Evolutionary conservation across 1,140 invertebrate species (phyloP).

Genomic region (Coelopa frigida): DNA sequence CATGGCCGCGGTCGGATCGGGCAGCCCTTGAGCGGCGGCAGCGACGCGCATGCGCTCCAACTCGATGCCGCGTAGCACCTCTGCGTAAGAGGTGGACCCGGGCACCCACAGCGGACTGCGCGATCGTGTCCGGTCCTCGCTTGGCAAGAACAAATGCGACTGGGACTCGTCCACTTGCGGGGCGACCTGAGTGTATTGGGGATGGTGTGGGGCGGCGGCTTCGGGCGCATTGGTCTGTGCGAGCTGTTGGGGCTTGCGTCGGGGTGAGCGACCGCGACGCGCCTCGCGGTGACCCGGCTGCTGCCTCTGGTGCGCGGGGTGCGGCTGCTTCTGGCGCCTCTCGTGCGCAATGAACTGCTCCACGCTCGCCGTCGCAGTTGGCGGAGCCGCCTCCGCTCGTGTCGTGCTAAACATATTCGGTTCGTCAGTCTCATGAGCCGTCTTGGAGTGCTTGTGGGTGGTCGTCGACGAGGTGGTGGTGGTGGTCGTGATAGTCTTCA

Average conservation of each 20-base stretch:
- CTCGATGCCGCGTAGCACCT: slow-evolving; percentile 60
- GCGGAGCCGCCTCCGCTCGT: not conserved
- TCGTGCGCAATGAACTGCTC: not conserved
- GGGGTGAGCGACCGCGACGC: slow-evolving; percentile 33
- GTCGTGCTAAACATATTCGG: slow-evolving; percentile 1
- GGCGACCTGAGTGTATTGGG: not conserved
- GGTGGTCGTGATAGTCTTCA: slow-evolving; percentile 5
- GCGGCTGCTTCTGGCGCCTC: slow-evolving; percentile 4
- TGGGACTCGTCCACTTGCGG: not conserved
- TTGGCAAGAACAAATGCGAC: slow-evolving; percentile 24
- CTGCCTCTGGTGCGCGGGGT: slow-evolving; percentile 4
- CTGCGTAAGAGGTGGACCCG: slow-evolving; percentile 67
- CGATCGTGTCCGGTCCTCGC: slow-evolving; percentile 49
- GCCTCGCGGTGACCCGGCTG: slow-evolving; percentile 22
- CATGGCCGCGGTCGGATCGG: not conserved
- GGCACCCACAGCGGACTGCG: slow-evolving; percentile 65
- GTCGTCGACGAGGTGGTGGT: slow-evolving; percentile 5
- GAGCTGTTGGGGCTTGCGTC: slow-evolving; percentile 22
- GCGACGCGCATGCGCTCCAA: slow-evolving; percentile 29
- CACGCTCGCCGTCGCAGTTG: not conserved
- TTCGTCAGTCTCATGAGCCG: not conserved
- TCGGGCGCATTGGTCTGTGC: not conserved
- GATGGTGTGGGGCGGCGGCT: not conserved
- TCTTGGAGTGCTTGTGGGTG: slow-evolving; percentile 10
- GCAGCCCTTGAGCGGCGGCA: slow-evolving; percentile 16